Evolutionary conservation across 1,140 invertebrate species (phyloP).

Genomic region (Drosophila simulans): DNA sequence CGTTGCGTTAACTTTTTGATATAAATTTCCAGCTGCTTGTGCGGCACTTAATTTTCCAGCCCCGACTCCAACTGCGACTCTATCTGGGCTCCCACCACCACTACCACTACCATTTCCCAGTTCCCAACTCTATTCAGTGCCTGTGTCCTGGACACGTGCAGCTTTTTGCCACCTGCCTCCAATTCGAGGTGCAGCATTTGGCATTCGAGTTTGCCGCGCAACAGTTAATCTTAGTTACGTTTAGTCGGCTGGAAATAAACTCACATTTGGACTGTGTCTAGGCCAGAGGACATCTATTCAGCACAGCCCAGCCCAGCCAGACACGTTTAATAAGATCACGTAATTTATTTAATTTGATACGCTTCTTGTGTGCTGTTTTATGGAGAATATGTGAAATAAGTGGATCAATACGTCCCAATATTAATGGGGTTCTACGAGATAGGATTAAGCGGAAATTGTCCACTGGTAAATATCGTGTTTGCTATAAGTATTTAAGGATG

Average conservation of each 20-base stretch:
- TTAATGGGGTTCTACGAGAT: constrained; percentile 14
- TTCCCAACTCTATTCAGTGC: constrained; percentile 12
- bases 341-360: constrained; percentile 75
- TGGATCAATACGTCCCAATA: constrained; percentile 32
- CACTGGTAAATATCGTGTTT: not conserved
- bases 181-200: constrained; percentile 9
- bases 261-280: constrained; percentile 60
- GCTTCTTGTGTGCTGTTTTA: constrained; percentile 11
- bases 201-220: constrained; percentile 42
- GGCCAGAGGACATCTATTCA: constrained; percentile 29
- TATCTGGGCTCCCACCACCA: constrained; percentile 14
- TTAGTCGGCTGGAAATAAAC: constrained; percentile 77
- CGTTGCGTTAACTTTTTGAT: constrained; percentile 73
- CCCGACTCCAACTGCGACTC: constrained; percentile 5
- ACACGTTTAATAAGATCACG: constrained; percentile 77
- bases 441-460: not conserved
- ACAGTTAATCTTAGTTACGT: constrained; percentile 82
- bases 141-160: constrained; percentile 58
- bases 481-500: not conserved
- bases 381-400: constrained; percentile 2
- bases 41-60: constrained; percentile 61
- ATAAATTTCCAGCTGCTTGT: constrained; percentile 66
- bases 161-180: constrained; percentile 28
- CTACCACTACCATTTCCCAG: not conserved
- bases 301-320: constrained; percentile 1